Evolutionary conservation across 2,888 invertebrate species (phyloP).

Genomic region (Troilus luridus): DNA sequence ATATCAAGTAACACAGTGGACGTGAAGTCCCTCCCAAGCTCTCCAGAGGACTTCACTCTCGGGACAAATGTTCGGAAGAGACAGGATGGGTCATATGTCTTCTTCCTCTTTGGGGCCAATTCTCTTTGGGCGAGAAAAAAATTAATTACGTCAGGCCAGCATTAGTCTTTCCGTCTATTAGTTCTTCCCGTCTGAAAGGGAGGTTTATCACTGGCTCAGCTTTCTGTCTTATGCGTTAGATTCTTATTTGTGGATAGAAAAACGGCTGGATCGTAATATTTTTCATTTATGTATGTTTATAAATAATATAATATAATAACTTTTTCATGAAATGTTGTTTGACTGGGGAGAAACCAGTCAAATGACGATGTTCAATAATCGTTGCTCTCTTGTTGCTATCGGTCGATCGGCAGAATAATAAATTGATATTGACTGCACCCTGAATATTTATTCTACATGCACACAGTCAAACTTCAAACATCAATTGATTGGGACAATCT

Average conservation of each 20-base stretch:
- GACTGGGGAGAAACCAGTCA: too few relatives aligned
- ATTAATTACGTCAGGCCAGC: not conserved
- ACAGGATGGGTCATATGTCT: not conserved
- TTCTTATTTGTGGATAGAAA: not conserved
- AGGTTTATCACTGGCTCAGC: not conserved
- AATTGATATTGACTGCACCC: too few relatives aligned
- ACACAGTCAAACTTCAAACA: too few relatives aligned
- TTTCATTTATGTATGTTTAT: too few relatives aligned
- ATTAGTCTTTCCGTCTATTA: not conserved
- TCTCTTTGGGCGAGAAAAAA: conserved; percentile 11
- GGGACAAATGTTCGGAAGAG: conserved; percentile 23
- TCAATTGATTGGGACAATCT: too few relatives aligned
- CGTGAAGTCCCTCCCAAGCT: conserved; percentile 3
- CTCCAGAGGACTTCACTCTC: not conserved
- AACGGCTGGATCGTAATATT: too few relatives aligned
- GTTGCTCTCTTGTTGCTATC: too few relatives aligned
- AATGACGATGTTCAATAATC: too few relatives aligned
- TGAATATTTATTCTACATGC: too few relatives aligned
- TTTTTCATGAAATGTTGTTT: too few relatives aligned
- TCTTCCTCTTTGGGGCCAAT: conserved; percentile 3
- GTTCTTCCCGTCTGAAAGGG: not conserved
- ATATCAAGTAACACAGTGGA: conserved; percentile 4
- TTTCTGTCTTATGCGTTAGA: not conserved
- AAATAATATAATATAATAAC: too few relatives aligned
- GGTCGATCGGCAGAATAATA: too few relatives aligned